These are phyloP conservation scores for Agelastica alni DNA, from an alignment of 2,888 invertebrate species.

Conservation along the genomic window DNA sequence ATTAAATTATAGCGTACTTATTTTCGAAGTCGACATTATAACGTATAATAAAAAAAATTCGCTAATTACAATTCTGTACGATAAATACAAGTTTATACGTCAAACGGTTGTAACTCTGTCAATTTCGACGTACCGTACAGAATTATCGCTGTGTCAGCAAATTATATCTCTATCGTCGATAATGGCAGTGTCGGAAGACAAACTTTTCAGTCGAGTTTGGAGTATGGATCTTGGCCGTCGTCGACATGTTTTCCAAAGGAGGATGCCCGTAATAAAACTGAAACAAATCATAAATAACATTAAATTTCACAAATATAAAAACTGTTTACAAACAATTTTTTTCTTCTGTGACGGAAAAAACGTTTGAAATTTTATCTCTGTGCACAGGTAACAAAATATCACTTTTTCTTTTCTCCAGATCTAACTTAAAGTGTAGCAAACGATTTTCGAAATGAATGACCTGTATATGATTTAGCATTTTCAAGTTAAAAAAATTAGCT, in stretches of 20 bases:
- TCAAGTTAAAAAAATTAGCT: too few species aligned
- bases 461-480: too few species aligned
- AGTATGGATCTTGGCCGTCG: constrained; percentile 75
- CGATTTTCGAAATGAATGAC: too few species aligned
- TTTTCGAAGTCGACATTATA: background rate
- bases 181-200: constrained; percentile 83
- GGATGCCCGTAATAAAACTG: constrained; percentile 43
- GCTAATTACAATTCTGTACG: constrained; percentile 49
- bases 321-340: too few species aligned
- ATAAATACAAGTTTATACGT: constrained; percentile 55
- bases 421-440: too few species aligned
- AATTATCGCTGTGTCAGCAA: constrained; percentile 96
- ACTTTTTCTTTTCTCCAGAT: too few species aligned
- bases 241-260: constrained; percentile 55
- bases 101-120: constrained; percentile 91
- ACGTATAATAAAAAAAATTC: constrained; percentile 25
- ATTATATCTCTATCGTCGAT: constrained; percentile 87
- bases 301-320: too few species aligned
- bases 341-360: too few species aligned
- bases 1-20: background rate
- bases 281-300: too few species aligned
- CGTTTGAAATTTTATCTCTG: too few species aligned
- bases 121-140: constrained; percentile 89
- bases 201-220: constrained; percentile 78
- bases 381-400: too few species aligned